A percentile compares a stretch with the other conserved stretches of the same genome.
Evolutionary conservation across 2,113 vertebrate species (phyloP).

Genomic region (Carassius gibelio): DNA sequence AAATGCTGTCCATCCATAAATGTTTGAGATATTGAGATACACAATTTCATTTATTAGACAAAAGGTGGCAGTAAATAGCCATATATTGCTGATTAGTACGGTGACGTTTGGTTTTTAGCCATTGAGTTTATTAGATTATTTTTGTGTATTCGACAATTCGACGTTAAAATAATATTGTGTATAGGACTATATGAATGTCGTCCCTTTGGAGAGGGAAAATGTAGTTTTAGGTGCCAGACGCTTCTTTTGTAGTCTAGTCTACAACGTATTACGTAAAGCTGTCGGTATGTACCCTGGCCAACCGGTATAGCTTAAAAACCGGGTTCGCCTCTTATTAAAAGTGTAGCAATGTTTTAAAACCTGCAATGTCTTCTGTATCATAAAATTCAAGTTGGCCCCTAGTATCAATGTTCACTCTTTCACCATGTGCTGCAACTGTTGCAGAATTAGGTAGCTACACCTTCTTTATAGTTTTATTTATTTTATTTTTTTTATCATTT

Average conservation of each 20-base stretch:
- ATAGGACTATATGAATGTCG: neutral
- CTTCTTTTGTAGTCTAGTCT: neutral
- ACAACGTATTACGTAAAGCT: neutral
- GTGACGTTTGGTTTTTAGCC: neutral
- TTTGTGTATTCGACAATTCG: neutral
- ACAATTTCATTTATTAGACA: neutral
- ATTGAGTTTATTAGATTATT: neutral
- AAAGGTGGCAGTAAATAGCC: conserved; percentile 2
- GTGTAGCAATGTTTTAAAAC: too few relatives aligned
- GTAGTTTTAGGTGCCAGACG: neutral
- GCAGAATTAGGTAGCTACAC: conserved; percentile 81
- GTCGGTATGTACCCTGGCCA: conserved; percentile 15
- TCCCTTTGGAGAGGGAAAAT: neutral
- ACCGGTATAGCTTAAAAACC: neutral
- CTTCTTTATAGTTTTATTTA: neutral
- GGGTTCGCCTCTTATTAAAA: neutral
- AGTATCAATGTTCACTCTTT: conserved; percentile 82
- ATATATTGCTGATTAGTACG: neutral
- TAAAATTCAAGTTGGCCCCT: conserved; percentile 77
- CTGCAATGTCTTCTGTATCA: conserved; percentile 51
- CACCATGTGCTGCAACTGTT: conserved; percentile 81
- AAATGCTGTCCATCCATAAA: neutral
- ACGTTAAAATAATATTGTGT: neutral
- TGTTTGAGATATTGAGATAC: neutral
- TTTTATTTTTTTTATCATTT: too few relatives aligned